Evolutionary conservation across 1,140 invertebrate genomes (phyloP).

Genomic region (Globodera ellingtonae): DNA sequence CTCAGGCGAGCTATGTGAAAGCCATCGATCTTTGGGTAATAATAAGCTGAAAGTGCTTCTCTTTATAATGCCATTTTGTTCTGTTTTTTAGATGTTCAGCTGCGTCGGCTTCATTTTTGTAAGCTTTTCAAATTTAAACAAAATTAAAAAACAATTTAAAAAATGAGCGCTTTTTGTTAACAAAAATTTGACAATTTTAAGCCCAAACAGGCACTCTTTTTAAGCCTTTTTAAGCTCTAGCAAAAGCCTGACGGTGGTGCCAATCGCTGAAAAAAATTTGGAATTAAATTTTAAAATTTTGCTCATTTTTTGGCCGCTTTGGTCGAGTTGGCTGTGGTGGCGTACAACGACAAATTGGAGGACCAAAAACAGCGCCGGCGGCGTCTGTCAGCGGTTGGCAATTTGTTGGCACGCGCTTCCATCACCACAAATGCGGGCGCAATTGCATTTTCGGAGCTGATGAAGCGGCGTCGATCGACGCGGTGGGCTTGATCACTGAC

Average conservation of each 20-base stretch:
- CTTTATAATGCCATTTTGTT: too few relatives aligned
- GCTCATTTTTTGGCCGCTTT: slow-evolving; percentile 29
- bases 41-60: too few relatives aligned
- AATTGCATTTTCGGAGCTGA: slow-evolving; percentile 17
- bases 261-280: not conserved
- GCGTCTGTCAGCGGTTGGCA: slow-evolving; percentile 49
- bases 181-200: too few relatives aligned
- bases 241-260: too few relatives aligned
- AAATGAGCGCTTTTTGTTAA: too few relatives aligned
- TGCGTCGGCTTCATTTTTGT: slow-evolving; percentile 62
- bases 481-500: not conserved
- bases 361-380: slow-evolving; percentile 55
- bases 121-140: slow-evolving; percentile 5
- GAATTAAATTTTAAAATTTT: slow-evolving; percentile 5
- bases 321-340: slow-evolving; percentile 61
- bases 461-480: slow-evolving; percentile 41
- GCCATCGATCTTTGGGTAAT: slow-evolving; percentile 57
- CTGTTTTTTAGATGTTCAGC: slow-evolving; percentile 58
- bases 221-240: too few relatives aligned
- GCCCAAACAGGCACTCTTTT: too few relatives aligned
- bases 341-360: slow-evolving; percentile 64
- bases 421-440: slow-evolving; percentile 25
- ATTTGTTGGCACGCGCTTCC: slow-evolving; percentile 39
- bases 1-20: slow-evolving; percentile 58
- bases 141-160: not conserved